A percentile compares a stretch with the other conserved stretches of the same genome.
Evolutionary conservation across 2,888 invertebrate genomes (phyloP).

Genomic region (Thysanoteuthis rhombus): DNA sequence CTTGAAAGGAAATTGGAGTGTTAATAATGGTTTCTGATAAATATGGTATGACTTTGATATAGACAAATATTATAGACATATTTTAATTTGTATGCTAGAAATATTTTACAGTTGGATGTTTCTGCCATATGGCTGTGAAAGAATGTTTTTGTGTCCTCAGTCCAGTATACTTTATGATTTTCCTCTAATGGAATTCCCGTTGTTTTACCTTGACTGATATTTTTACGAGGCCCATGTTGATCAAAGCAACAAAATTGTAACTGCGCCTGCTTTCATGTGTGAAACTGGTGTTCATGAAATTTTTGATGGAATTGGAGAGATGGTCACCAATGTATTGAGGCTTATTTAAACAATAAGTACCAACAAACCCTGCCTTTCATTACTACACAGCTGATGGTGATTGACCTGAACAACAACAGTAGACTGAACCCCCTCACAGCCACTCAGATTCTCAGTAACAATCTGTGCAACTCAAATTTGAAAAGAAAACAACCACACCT

Average conservation of each 20-base stretch:
- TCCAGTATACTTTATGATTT: no score
- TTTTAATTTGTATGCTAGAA: no score
- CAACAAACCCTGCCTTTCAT: not conserved
- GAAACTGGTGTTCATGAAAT: conserved; percentile 70
- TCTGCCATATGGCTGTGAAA: no score
- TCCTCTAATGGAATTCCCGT: not conserved
- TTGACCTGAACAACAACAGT: not conserved
- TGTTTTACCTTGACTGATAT: not conserved
- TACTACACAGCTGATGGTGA: not conserved
- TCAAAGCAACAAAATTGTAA: conserved; percentile 70
- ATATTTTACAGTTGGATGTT: no score
- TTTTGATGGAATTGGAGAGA: conserved; percentile 71
- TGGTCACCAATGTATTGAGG: conserved; percentile 66
- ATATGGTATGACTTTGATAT: no score
- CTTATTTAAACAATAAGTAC: conserved; percentile 40
- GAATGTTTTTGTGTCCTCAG: no score
- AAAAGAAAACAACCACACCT: not conserved
- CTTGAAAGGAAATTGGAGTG: no score
- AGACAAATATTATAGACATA: no score
- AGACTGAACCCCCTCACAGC: not conserved
- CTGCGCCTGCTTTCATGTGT: conserved; percentile 74
- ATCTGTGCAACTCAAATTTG: not conserved
- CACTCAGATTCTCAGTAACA: not conserved
- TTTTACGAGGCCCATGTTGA: conserved; percentile 63
- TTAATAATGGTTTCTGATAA: no score